Evolutionary conservation across 1,140 invertebrate genomes (phyloP).

Genomic region (Aphelinus atriplicis): DNA sequence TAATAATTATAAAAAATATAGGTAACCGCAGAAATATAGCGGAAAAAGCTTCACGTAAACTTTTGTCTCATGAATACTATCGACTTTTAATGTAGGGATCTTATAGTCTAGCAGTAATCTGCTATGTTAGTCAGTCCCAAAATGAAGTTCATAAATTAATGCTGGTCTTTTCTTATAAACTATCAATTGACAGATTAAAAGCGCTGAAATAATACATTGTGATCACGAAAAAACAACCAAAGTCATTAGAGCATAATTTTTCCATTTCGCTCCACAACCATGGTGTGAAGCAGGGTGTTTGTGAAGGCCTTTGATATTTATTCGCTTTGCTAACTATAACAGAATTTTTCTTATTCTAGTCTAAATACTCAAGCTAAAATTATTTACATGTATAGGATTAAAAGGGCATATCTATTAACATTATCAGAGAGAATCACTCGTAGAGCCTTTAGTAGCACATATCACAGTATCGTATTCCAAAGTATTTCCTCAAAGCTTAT

Average conservation of each 20-base stretch:
- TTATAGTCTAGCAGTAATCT: not conserved
- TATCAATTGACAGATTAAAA: slow-evolving; percentile 32
- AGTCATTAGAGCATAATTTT: slow-evolving; percentile 32
- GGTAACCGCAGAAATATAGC: not conserved
- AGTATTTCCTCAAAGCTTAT: slow-evolving; percentile 39
- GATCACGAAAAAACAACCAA: slow-evolving; percentile 21
- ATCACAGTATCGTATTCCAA: slow-evolving; percentile 63
- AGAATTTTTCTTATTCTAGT: not conserved
- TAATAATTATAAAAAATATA: no score
- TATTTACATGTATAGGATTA: slow-evolving; percentile 47
- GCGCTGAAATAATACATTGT: slow-evolving; percentile 24
- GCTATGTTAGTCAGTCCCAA: not conserved
- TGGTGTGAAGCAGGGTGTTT: not conserved
- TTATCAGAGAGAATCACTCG: slow-evolving; percentile 39
- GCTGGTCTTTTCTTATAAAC: not conserved
- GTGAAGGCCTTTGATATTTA: not conserved
- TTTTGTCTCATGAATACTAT: slow-evolving; percentile 1
- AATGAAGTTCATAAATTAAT: slow-evolving; percentile 25
- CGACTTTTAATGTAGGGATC: not conserved
- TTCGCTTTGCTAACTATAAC: slow-evolving; percentile 17
- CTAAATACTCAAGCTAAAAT: slow-evolving; percentile 41
- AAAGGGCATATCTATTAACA: slow-evolving; percentile 20
- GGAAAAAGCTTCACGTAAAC: not conserved
- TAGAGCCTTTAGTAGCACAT: slow-evolving; percentile 62
- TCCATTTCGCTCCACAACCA: slow-evolving; percentile 19